Percentiles rank a stretch among this genome's conserved stretches.
phyloP scores from a whole-genome alignment of 2,797 vertebrate species.

The Sarcoramphus papa region DNA sequence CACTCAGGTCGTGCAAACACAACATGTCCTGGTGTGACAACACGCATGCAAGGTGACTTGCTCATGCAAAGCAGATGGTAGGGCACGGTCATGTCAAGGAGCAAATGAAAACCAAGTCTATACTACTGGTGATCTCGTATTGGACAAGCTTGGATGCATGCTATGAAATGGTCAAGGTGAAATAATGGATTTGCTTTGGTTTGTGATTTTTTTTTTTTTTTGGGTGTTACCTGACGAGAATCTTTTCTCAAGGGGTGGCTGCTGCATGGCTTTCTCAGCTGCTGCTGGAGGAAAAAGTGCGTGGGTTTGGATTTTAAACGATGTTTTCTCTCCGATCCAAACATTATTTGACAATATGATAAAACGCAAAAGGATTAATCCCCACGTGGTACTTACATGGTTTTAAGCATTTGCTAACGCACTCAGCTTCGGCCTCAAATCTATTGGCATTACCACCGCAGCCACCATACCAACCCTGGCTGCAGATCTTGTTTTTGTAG shows the following conservation, averaged over 20 bases:
- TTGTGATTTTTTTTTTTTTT: not conserved
- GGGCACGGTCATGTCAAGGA: not conserved
- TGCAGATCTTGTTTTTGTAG: conserved; percentile 84
- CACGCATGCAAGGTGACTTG: not conserved
- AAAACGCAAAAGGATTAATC: not conserved
- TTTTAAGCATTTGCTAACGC: conserved; percentile 77
- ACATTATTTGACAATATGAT: not conserved
- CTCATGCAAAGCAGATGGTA: conserved; percentile 5
- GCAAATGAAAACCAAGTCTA: not conserved
- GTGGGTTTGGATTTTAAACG: not conserved
- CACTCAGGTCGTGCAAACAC: not conserved
- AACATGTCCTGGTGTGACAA: not conserved
- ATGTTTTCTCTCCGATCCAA: not conserved
- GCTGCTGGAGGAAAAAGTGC: conserved; percentile 50
- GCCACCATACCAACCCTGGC: conserved; percentile 85
- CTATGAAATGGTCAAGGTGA: not conserved
- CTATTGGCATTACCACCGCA: conserved; percentile 86
- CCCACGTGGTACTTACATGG: conserved; percentile 74
- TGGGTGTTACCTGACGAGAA: conserved; percentile 34
- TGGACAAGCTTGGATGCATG: not conserved
- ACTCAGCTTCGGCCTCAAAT: conserved; percentile 83
- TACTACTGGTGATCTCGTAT: not conserved
- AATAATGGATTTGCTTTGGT: not conserved
- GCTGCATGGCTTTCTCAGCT: conserved; percentile 44
- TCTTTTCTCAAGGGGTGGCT: conserved; percentile 48